Conservation (phyloP, 2,888 invertebrate genomes). For the Thecophora atra region DNA sequence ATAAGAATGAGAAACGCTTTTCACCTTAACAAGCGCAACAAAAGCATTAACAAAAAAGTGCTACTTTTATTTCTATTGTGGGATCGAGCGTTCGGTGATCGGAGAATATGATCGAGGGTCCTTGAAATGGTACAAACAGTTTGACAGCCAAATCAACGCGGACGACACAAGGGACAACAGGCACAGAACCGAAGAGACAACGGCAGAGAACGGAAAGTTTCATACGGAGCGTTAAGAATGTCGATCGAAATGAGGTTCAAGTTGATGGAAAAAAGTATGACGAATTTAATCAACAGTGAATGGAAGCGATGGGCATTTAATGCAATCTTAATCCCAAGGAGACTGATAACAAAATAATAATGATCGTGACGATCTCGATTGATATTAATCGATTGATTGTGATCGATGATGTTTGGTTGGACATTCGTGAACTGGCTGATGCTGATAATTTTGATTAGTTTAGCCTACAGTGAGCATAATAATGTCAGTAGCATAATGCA, state of each 20-base stretch:
- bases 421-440: not conserved
- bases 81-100: conserved; percentile 26
- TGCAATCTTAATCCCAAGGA: no score
- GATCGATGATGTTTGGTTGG: no score
- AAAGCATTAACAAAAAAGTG: conserved; percentile 27
- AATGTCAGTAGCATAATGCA: not conserved
- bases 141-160: conserved; percentile 33
- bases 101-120: conserved; percentile 59
- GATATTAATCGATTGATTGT: no score
- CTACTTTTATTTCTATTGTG: conserved; percentile 34
- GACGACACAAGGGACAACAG: conserved; percentile 31
- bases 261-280: no score
- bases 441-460: not conserved
- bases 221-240: conserved; percentile 19
- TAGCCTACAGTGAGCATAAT: no score
- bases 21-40: conserved; percentile 26
- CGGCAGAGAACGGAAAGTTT: not conserved
- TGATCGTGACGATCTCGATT: no score
- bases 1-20: conserved; percentile 23
- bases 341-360: no score
- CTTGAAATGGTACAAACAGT: conserved; percentile 58
- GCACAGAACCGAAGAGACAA: conserved; percentile 21
- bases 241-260: conserved; percentile 27
- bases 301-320: no score
- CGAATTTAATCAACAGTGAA: no score